Evolutionary conservation across 2,888 invertebrate genomes (phyloP), one percentile per base, ranked within the genome.

Genomic region (Scaeva pyrastri): DNA sequence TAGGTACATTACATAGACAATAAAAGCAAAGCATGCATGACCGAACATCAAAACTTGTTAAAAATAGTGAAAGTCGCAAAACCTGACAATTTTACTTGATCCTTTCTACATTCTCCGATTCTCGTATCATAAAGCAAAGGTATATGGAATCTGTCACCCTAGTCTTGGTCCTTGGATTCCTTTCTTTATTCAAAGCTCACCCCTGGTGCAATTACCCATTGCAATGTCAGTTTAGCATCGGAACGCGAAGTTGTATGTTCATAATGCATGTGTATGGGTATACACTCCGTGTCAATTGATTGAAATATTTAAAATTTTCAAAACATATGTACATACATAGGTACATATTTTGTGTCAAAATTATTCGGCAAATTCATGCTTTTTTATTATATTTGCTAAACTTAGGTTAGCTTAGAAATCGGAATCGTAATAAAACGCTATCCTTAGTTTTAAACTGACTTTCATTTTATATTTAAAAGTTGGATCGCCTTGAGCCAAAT

Each of bases 31-130:
- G 2, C 31, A 23, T 50, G 36, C 31, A 52, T 66, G 19, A 55
- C 50, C 7, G 62, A 56, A 77, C 70, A 64, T 74, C 45, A 70
- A 86, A n/a, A 86, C 86, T 86, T 78, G 78, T 86, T 86, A 78
- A 77, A 84, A 77, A 31, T 77, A 81, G 73, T 76, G 85, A 86
- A 82, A 86, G 86, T 86, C 73, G 86, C 74, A 81, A 74, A 86
- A 86, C 86, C 86, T 82, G 82, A 78, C 48, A 58, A 50, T 45
- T 41, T 45, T 71, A 11, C 58, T 64, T 64, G 8, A 31, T 31
- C 45, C 21, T 66, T 19, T 5, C 7, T 31, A 31, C 31, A 14
- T 1, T 23, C 21, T 39, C 19, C 21, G 31, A 31, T 31, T 5
- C 31, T 1, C 6, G 8, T 31, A 31, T 31, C 2, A 31, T 31